Evolutionary conservation across 2,888 invertebrate genomes (phyloP).

Genomic region (Syrphus vitripennis): DNA sequence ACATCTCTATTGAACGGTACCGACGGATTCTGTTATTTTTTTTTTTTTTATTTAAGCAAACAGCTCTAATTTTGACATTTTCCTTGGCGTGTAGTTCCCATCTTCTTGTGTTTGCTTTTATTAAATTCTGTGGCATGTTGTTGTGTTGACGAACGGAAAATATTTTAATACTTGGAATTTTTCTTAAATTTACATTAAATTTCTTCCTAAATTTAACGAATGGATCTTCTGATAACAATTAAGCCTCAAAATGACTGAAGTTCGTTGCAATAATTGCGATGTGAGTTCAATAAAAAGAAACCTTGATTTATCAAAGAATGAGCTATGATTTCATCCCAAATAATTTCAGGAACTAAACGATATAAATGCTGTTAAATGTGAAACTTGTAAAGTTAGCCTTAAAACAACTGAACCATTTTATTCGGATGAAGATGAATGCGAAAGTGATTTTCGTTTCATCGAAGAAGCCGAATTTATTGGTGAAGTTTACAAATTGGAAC

Average conservation of each 20-base stretch:
- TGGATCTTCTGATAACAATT: not conserved
- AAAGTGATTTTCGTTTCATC: slow-evolving; percentile 53
- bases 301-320: too few relatives aligned
- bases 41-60: not conserved
- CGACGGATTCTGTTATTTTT: too few relatives aligned
- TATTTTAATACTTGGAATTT: not conserved
- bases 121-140: not conserved
- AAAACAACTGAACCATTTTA: not conserved
- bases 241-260: slow-evolving; percentile 38
- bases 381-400: slow-evolving; percentile 40
- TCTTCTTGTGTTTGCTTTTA: not conserved
- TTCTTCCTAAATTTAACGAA: not conserved
- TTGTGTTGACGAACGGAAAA: slow-evolving; percentile 1
- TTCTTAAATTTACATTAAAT: not conserved
- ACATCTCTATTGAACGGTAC: too few relatives aligned
- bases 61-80: not conserved
- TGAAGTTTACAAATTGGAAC: slow-evolving; percentile 47
- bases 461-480: slow-evolving; percentile 59
- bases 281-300: slow-evolving; percentile 45
- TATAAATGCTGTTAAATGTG: slow-evolving; percentile 46
- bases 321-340: not conserved
- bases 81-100: not conserved
- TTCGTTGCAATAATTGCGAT: slow-evolving; percentile 44
- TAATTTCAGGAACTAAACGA: slow-evolving; percentile 46
- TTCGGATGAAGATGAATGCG: slow-evolving; percentile 46